phyloP scores from a whole-genome alignment of 2,113 vertebrate genomes.

The Catagonus wagneri region DNA sequence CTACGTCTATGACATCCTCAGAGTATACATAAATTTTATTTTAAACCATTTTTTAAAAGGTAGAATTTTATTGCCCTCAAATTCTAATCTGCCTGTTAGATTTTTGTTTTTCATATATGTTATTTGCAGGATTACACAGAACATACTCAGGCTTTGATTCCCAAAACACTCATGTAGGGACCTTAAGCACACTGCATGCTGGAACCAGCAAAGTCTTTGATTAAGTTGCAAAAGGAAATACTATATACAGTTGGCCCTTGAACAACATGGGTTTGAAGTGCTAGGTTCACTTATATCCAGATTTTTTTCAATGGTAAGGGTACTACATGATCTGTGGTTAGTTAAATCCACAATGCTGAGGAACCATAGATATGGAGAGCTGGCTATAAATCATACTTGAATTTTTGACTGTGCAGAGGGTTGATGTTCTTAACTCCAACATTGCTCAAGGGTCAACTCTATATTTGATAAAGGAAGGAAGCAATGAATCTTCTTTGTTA shows the following conservation, averaged over 20 bases:
- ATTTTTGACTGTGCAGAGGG: neutral
- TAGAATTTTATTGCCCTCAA: constrained; percentile 33
- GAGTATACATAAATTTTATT: constrained; percentile 29
- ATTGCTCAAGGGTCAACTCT: neutral
- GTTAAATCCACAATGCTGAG: neutral
- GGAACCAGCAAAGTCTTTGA: neutral
- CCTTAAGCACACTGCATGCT: neutral
- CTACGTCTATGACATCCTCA: neutral
- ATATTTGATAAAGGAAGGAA: neutral
- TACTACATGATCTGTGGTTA: neutral
- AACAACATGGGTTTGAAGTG: neutral
- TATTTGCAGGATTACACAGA: neutral
- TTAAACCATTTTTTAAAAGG: constrained; percentile 17
- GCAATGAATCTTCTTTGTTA: neutral
- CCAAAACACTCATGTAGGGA: neutral
- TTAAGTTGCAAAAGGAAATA: neutral
- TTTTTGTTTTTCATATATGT: neutral
- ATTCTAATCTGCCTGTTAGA: neutral
- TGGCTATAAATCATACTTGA: neutral
- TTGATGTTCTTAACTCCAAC: neutral
- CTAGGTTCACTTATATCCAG: neutral
- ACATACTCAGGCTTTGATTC: neutral
- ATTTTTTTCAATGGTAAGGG: neutral
- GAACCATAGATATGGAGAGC: neutral
- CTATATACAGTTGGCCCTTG: neutral